Conservation (phyloP, 1,140 invertebrate species). For the Mamestra configurata region DNA sequence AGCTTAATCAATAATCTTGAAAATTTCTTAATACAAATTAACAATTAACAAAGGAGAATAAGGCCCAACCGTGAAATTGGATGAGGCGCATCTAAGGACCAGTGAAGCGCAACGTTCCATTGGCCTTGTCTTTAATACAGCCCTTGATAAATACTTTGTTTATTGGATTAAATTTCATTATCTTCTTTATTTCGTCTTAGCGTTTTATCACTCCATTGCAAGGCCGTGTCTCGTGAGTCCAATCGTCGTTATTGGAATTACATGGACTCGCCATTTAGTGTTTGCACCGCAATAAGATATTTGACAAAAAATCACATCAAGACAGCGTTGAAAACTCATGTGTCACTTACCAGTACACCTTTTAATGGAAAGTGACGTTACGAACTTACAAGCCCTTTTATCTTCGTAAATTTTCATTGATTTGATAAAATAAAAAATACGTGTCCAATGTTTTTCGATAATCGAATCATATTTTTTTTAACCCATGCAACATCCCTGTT, state of each 20-base stretch:
- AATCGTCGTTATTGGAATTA: neutral
- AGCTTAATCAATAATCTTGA: slow-evolving; percentile 61
- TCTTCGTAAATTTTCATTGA: too few relatives aligned
- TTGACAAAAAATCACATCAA: too few relatives aligned
- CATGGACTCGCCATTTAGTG: too few relatives aligned
- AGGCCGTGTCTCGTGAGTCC: neutral
- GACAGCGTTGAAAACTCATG: too few relatives aligned
- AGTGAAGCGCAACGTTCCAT: slow-evolving; percentile 58
- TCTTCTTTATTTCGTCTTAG: slow-evolving; percentile 21
- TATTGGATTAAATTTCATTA: slow-evolving; percentile 44
- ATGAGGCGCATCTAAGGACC: slow-evolving; percentile 55
- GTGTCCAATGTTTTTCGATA: too few relatives aligned
- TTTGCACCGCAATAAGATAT: too few relatives aligned
- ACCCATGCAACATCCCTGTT: too few relatives aligned
- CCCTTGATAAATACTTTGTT: slow-evolving; percentile 40
- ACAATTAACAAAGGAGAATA: slow-evolving; percentile 63
- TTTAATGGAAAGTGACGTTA: too few relatives aligned
- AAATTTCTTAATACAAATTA: slow-evolving; percentile 69
- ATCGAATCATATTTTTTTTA: too few relatives aligned
- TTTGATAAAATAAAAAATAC: too few relatives aligned
- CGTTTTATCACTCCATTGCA: slow-evolving; percentile 3
- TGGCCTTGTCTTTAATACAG: slow-evolving; percentile 55
- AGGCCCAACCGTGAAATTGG: slow-evolving; percentile 65
- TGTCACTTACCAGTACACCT: too few relatives aligned
- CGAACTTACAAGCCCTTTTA: too few relatives aligned